phyloP scores from a whole-genome alignment of 2,888 invertebrate genomes.

The Euzetes globulus region DNA sequence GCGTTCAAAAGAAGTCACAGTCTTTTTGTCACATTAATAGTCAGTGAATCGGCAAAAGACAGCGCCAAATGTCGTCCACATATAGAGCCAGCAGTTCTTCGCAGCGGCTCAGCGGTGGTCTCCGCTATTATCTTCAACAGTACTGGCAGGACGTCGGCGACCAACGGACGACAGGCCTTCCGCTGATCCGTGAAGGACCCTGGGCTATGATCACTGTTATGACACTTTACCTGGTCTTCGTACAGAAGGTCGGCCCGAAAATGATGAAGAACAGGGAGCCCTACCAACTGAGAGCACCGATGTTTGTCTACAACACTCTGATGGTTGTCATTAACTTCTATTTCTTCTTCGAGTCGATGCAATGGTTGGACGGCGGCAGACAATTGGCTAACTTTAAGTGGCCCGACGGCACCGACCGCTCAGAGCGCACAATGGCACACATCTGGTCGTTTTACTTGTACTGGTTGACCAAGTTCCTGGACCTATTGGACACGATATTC shows the following conservation, averaged over 20 bases:
- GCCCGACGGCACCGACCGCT: constrained; percentile 7
- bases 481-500: constrained; percentile 35
- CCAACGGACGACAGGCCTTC: constrained; percentile 27
- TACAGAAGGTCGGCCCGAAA: constrained; percentile 30
- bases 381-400: constrained; percentile 2
- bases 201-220: constrained; percentile 32
- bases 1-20: background rate
- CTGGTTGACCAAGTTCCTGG: constrained; percentile 21
- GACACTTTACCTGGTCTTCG: constrained; percentile 29
- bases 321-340: constrained; percentile 14
- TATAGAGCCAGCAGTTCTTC: background rate
- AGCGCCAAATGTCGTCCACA: background rate
- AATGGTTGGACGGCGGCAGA: background rate
- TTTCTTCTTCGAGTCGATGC: background rate
- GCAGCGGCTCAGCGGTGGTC: background rate
- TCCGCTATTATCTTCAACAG: constrained; percentile 24
- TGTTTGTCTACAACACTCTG: constrained; percentile 27
- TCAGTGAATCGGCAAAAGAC: too few species aligned
- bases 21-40: background rate
- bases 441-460: background rate
- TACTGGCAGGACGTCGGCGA: constrained; percentile 36
- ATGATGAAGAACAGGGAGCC: constrained; percentile 32
- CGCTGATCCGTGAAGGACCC: constrained; percentile 34
- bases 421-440: background rate
- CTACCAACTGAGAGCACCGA: background rate